Evolutionary conservation across 2,113 vertebrate genomes (phyloP).

Genomic region (Chroicocephalus ridibundus): DNA sequence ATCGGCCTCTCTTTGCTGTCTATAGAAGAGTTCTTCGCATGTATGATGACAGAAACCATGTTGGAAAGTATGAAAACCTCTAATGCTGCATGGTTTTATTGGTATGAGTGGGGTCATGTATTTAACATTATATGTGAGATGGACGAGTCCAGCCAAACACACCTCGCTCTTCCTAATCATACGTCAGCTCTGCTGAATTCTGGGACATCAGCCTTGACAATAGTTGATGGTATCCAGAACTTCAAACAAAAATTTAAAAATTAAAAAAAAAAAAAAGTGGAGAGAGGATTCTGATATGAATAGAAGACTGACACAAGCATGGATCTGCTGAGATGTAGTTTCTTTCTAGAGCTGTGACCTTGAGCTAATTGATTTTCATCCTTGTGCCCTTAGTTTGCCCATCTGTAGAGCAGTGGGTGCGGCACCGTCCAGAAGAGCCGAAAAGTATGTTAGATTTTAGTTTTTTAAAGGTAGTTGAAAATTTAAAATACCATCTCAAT

Average conservation of each 20-base stretch:
- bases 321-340: background rate
- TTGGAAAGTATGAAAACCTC: conserved; percentile 91
- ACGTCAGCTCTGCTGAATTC: background rate
- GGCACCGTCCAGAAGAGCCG: background rate
- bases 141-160: background rate
- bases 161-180: background rate
- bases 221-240: background rate
- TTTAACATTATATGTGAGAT: background rate
- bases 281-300: background rate
- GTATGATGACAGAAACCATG: conserved; percentile 99
- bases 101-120: conserved; percentile 33
- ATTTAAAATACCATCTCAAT: background rate
- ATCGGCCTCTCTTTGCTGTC: conserved; percentile 96
- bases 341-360: background rate
- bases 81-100: conserved; percentile 67
- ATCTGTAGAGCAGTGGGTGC: background rate
- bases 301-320: background rate
- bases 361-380: background rate
- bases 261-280: background rate
- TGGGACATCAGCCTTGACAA: background rate
- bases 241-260: background rate
- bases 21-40: conserved; percentile 96
- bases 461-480: background rate
- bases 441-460: background rate
- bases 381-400: background rate